These are phyloP conservation scores for Erythrolamprus reginae DNA, from an alignment of 2,113 vertebrate species.

Conservation along the genomic window DNA sequence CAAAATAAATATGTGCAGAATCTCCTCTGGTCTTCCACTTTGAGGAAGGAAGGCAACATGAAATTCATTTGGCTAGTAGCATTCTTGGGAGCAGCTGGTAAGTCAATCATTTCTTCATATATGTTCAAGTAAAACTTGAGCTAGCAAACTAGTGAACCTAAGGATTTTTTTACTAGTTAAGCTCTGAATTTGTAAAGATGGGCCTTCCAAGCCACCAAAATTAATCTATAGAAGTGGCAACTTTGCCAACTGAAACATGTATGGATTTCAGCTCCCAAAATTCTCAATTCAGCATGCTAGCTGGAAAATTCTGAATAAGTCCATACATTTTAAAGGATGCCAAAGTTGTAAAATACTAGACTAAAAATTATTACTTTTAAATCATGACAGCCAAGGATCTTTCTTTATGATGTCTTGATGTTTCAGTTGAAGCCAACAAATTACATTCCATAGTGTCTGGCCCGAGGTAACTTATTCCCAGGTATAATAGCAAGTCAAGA, in stretches of 20 bases:
- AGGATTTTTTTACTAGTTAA: neutral
- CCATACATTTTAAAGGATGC: neutral
- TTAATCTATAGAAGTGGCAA: neutral
- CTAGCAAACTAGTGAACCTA: neutral
- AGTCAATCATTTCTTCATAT: conserved; percentile 1
- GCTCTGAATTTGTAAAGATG: neutral
- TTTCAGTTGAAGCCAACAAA: neutral
- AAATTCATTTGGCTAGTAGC: conserved; percentile 67
- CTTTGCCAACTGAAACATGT: neutral
- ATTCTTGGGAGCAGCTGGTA: conserved; percentile 70
- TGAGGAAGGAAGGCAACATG: conserved; percentile 48
- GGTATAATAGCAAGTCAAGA: neutral
- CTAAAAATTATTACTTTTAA: neutral
- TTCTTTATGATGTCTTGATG: neutral
- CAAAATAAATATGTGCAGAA: neutral
- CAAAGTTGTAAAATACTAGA: neutral
- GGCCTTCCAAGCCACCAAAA: neutral
- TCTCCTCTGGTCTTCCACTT: neutral
- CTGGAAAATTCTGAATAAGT: neutral
- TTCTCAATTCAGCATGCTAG: neutral
- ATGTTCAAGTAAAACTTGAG: neutral
- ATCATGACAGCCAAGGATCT: neutral
- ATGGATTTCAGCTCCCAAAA: neutral
- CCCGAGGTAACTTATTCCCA: neutral
- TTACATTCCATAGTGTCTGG: neutral